Evolutionary conservation across 2,888 invertebrate species (phyloP).

Genomic region (Tethea ocularis): DNA sequence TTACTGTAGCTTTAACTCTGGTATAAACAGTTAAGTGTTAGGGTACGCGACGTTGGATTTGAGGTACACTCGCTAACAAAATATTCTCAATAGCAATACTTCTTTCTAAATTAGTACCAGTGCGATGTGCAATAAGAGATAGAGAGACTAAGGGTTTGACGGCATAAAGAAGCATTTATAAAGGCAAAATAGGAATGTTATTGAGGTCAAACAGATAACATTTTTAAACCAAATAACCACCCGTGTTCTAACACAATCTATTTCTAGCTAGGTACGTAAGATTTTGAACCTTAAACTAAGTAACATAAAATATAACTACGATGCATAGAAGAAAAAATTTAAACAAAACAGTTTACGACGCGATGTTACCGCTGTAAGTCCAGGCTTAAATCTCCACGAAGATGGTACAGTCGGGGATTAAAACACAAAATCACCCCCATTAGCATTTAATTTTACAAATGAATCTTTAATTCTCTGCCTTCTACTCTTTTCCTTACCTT

Average conservation of each 20-base stretch:
- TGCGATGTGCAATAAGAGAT: too few relatives aligned
- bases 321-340: not conserved
- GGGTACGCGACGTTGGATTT: slow-evolving; percentile 72
- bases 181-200: too few relatives aligned
- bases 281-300: too few relatives aligned
- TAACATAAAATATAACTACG: not conserved
- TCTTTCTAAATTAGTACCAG: too few relatives aligned
- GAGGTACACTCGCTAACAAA: slow-evolving; percentile 51
- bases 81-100: not conserved
- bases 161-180: too few relatives aligned
- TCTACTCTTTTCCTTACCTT: slow-evolving; percentile 44
- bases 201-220: too few relatives aligned
- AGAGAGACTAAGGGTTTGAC: too few relatives aligned
- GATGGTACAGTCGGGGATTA: slow-evolving; percentile 66
- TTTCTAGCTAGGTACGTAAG: too few relatives aligned
- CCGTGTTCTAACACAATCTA: too few relatives aligned
- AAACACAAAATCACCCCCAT: slow-evolving; percentile 67
- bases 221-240: too few relatives aligned
- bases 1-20: slow-evolving; percentile 77
- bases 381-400: slow-evolving; percentile 53
- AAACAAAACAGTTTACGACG: slow-evolving; percentile 38
- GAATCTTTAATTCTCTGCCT: slow-evolving; percentile 71
- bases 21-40: slow-evolving; percentile 84
- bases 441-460: slow-evolving; percentile 81
- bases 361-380: slow-evolving; percentile 53